Evolutionary conservation across 2,888 invertebrate genomes (phyloP).

Genomic region (Lasioglossum figueresi): DNA sequence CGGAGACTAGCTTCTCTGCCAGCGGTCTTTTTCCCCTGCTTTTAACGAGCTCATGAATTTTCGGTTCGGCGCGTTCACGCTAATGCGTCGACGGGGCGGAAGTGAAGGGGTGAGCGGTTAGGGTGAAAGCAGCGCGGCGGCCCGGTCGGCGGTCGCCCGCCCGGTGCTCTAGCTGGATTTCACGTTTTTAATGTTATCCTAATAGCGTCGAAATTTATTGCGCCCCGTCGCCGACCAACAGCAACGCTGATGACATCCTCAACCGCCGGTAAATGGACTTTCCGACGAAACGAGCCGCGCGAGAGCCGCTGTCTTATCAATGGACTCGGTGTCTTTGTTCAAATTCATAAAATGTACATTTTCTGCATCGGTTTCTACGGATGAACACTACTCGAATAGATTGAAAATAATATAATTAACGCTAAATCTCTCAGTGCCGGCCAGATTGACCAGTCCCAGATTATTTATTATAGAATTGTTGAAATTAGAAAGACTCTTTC

Average conservation of each 20-base stretch:
- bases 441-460: no score
- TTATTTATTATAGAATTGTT: no score
- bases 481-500: no score
- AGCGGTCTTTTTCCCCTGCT: conserved; percentile 13
- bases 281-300: background rate
- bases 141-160: conserved; percentile 8
- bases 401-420: no score
- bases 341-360: background rate
- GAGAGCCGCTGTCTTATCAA: background rate
- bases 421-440: no score
- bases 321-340: background rate
- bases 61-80: conserved; percentile 43
- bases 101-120: conserved; percentile 37
- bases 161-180: conserved; percentile 68
- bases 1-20: background rate
- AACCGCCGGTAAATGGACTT: background rate
- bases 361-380: no score
- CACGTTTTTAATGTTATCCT: conserved; percentile 49
- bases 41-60: conserved; percentile 55
- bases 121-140: conserved; percentile 23
- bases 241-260: conserved; percentile 9
- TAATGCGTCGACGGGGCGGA: conserved; percentile 36
- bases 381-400: no score
- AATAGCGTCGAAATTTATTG: conserved; percentile 59
- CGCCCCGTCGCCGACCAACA: conserved; percentile 19